Conservation (phyloP, 2,888 invertebrate genomes). For the Netelia fuscicornis region DNA sequence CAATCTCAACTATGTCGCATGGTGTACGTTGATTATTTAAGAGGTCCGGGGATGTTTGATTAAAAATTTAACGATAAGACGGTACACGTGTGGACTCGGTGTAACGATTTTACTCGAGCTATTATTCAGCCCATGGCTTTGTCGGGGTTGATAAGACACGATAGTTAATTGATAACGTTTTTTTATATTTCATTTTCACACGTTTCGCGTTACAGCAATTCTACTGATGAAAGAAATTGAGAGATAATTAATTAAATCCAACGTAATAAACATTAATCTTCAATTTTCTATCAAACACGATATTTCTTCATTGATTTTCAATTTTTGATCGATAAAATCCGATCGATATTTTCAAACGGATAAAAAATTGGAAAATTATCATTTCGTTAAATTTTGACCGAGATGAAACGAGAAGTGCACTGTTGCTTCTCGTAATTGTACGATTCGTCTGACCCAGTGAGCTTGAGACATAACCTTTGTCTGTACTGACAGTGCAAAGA, state of each 20-base stretch:
- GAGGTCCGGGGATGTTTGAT: slow-evolving; percentile 42
- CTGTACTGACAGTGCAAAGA: slow-evolving; percentile 62
- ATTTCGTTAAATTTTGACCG: slow-evolving; percentile 22
- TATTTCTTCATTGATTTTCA: no score
- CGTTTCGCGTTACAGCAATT: not conserved
- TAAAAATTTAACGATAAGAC: slow-evolving; percentile 49
- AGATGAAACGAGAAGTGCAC: slow-evolving; percentile 30
- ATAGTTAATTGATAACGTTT: slow-evolving; percentile 1
- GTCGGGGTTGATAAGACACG: not conserved
- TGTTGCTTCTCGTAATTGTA: slow-evolving; percentile 31
- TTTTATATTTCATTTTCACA: not conserved
- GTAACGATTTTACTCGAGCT: slow-evolving; percentile 4
- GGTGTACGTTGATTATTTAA: slow-evolving; percentile 55
- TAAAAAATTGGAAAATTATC: not conserved
- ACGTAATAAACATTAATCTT: no score
- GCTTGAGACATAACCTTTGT: slow-evolving; percentile 84
- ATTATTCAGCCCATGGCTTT: slow-evolving; percentile 18
- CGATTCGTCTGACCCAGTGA: slow-evolving; percentile 81
- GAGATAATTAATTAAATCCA: not conserved
- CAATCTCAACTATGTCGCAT: slow-evolving; percentile 43
- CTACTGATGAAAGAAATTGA: not conserved
- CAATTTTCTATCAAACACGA: no score
- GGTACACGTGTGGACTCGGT: slow-evolving; percentile 2
- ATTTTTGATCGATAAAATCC: no score
- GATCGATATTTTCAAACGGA: not conserved